Evolutionary conservation across 37 sponge, comb jelly and placozoan species (phyloP), one percentile per base, ranked within the genome.

Genomic region (Bolinopsis microptera): DNA sequence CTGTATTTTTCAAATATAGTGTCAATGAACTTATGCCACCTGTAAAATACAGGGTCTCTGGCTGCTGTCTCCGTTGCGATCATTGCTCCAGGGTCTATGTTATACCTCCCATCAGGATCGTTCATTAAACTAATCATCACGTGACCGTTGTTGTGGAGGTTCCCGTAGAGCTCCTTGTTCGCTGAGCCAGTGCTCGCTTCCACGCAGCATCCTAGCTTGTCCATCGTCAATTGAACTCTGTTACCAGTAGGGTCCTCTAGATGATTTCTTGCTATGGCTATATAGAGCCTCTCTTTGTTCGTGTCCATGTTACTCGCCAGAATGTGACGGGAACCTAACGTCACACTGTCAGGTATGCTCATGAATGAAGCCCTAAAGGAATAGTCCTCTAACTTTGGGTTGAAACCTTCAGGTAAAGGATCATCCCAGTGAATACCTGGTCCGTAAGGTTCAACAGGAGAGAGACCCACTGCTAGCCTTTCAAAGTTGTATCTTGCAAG

Each of bases 21-120:
- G 30, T 80, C 82, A 3, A 80, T 22, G 82, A 34, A 80, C 82
- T 80, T 80, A 22, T 80, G 82, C 82, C 82, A 80, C 16, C 82
- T 32, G 37, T 23, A 80, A 36, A 80, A 80, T 0, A 80, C 82
- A 16, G 82, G 82, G 23, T 80, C 82, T 80, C 23, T 80, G 23
- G 37, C 2, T 28, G 82, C 82, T 34, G 82, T 80, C 23, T 18
- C 36, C 24, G 82, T 27, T 13, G 2, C 3, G 37, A 34, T 34
- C 82, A 80, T 80, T 2, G 82, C 36, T 2, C 82, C 82, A 21
- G 24, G 1, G 36, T 80, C 22, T 32, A 80, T 80, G 23, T 16
- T 21, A 22, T 34, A 80, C 37, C 16, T 22, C 3, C 22, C 37
- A 1, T 80, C 37, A 5, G 82, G 82, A 22, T 80, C 82, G 23